A percentile compares a stretch with the other conserved stretches of the same genome.
These are phyloP conservation scores for Podiceps cristatus DNA, from an alignment of 2,113 vertebrate species.

Conservation along the genomic window DNA sequence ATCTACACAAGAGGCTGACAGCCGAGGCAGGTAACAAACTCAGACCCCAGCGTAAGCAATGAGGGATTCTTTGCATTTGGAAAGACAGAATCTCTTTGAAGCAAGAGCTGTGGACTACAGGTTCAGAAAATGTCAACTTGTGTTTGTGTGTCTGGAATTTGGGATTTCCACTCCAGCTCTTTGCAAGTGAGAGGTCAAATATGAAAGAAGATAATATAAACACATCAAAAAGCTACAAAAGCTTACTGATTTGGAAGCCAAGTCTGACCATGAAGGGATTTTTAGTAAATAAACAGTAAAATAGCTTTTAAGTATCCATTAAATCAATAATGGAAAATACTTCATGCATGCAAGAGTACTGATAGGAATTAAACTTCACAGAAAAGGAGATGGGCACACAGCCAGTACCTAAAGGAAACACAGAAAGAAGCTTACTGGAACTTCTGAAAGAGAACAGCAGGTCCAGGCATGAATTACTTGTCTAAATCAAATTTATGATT, in stretches of 20 bases:
- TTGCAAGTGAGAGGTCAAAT: background rate
- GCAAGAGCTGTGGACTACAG: background rate
- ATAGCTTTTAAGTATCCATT: background rate
- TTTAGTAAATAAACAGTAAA: slow-evolving; percentile 18
- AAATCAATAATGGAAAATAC: background rate
- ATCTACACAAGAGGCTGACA: background rate
- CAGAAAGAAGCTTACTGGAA: slow-evolving; percentile 30
- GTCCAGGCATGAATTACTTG: slow-evolving; percentile 1
- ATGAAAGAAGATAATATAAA: background rate
- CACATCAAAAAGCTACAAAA: background rate
- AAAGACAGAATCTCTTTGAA: background rate
- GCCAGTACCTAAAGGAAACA: slow-evolving; percentile 13
- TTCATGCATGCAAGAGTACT: background rate
- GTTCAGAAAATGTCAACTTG: background rate
- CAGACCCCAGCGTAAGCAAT: background rate
- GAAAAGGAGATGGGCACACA: background rate
- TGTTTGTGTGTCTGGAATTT: background rate
- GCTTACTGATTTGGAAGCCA: background rate
- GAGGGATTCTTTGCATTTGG: background rate
- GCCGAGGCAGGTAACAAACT: background rate
- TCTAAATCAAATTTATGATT: background rate
- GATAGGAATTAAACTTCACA: background rate
- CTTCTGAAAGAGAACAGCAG: background rate
- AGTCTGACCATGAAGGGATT: background rate
- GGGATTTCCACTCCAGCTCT: background rate